Evolutionary conservation across 2,888 invertebrate genomes (phyloP).

Genomic region (Drosophila pegasa): DNA sequence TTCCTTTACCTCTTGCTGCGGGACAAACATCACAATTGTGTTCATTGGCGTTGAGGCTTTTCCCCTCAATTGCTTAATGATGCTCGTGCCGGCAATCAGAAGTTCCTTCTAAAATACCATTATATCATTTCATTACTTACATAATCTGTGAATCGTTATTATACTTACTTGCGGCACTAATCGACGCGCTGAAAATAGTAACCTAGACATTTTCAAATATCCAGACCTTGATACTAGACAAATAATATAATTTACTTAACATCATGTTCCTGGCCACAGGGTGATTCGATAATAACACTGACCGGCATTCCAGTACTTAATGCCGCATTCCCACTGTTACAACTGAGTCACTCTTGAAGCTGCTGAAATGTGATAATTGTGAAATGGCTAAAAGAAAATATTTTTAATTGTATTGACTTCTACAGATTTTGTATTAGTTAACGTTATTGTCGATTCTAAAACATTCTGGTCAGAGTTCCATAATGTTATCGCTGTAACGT

Average conservation of each 20-base stretch:
- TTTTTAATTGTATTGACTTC: background rate
- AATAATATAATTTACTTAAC: slow-evolving; percentile 40
- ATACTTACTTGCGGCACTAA: slow-evolving; percentile 59
- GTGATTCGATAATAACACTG: slow-evolving; percentile 26
- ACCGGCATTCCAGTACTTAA: slow-evolving; percentile 9
- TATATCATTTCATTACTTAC: slow-evolving; percentile 12
- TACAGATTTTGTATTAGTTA: no score
- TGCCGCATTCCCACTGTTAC: slow-evolving; percentile 10
- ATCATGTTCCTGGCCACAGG: slow-evolving; percentile 54
- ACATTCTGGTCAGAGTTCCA: background rate
- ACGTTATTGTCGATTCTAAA: background rate
- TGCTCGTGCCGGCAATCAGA: slow-evolving; percentile 65
- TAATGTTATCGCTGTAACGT: background rate
- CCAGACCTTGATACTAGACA: slow-evolving; percentile 43
- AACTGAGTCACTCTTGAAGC: background rate
- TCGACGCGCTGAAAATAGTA: slow-evolving; percentile 62
- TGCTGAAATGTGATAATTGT: background rate
- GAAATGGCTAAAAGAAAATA: background rate
- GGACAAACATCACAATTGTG: slow-evolving; percentile 98
- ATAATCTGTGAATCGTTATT: background rate
- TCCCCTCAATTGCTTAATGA: slow-evolving; percentile 57
- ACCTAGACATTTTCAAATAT: slow-evolving; percentile 56
- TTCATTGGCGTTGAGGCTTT: slow-evolving; percentile 91
- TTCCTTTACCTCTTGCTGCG: slow-evolving; percentile 95
- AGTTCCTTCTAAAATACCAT: slow-evolving; percentile 60